phyloP scores from a whole-genome alignment of 2,888 invertebrate genomes.

The Trissoscelio sp. region DNA sequence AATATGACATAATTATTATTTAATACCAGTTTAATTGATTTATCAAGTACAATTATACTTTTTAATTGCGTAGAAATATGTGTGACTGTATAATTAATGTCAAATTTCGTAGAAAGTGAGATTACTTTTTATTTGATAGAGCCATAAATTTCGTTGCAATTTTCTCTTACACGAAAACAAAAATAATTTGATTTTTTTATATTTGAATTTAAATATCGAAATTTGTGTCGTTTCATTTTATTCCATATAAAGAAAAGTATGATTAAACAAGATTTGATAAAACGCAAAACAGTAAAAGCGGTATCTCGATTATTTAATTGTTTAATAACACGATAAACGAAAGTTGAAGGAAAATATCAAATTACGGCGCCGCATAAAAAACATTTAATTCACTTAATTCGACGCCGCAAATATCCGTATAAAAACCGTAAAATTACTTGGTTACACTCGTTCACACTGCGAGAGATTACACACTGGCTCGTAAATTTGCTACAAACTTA shows the following conservation, averaged over 20 bases:
- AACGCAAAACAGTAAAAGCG: neutral
- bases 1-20: too few relatives aligned
- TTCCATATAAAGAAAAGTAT: too few relatives aligned
- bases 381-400: constrained; percentile 12
- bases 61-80: too few relatives aligned
- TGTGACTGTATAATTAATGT: constrained; percentile 8
- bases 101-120: constrained; percentile 4
- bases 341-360: neutral
- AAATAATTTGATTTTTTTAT: too few relatives aligned
- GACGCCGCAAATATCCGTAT: constrained; percentile 13
- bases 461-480: neutral
- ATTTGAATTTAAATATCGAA: too few relatives aligned
- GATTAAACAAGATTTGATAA: too few relatives aligned
- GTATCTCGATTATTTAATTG: neutral
- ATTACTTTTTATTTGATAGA: neutral
- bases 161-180: too few relatives aligned
- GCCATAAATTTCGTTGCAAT: neutral
- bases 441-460: neutral
- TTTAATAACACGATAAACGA: constrained; percentile 1
- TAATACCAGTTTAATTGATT: too few relatives aligned
- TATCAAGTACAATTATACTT: too few relatives aligned
- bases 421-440: constrained; percentile 20
- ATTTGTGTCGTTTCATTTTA: too few relatives aligned
- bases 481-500: neutral
- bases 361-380: constrained; percentile 1